Evolutionary conservation across 1,140 invertebrate species (phyloP).

Genomic region (Drosophila simulans): DNA sequence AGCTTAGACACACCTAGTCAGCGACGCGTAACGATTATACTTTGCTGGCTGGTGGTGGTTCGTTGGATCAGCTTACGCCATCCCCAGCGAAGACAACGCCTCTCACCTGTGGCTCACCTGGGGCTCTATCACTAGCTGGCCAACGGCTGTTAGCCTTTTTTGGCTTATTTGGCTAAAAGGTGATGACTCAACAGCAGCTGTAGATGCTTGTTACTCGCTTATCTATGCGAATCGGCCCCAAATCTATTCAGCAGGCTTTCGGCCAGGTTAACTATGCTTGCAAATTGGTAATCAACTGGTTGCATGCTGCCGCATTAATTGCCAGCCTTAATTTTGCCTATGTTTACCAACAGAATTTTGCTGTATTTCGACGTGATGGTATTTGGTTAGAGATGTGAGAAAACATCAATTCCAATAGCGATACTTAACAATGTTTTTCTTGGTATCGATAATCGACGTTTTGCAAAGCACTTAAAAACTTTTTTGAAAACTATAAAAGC

Average conservation of each 20-base stretch:
- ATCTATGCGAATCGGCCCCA: background rate
- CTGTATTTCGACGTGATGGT: slow-evolving; percentile 33
- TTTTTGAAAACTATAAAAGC: no score
- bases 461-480: no score
- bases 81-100: slow-evolving; percentile 36
- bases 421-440: no score
- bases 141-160: slow-evolving; percentile 41
- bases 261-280: background rate
- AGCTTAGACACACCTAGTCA: slow-evolving; percentile 72
- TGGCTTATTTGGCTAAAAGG: slow-evolving; percentile 34
- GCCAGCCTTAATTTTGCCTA: slow-evolving; percentile 11
- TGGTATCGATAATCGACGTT: no score
- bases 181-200: slow-evolving; percentile 74
- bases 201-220: slow-evolving; percentile 22
- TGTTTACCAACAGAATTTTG: slow-evolving; percentile 37
- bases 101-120: slow-evolving; percentile 60
- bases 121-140: slow-evolving; percentile 39
- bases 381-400: background rate
- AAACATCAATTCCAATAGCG: no score
- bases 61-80: slow-evolving; percentile 58
- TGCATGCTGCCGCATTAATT: slow-evolving; percentile 42
- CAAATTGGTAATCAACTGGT: slow-evolving; percentile 8
- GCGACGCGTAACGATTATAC: slow-evolving; percentile 64
- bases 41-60: slow-evolving; percentile 29
- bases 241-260: slow-evolving; percentile 32